Conservation (phyloP, 1,140 invertebrate species). For the Physella acuta region DNA sequence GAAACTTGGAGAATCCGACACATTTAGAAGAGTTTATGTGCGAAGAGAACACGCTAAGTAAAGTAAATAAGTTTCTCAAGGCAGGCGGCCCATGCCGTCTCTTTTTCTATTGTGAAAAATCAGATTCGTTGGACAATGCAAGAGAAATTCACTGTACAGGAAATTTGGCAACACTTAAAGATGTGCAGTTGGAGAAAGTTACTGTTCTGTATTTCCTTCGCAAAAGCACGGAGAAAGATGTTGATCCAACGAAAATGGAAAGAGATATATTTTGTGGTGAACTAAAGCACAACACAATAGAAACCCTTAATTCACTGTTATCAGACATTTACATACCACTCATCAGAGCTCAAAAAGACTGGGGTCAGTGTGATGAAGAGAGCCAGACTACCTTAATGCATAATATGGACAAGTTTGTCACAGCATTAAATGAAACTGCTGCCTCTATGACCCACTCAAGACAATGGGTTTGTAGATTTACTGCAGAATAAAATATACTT, state of each 20-base stretch:
- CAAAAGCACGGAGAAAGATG: constrained; percentile 52
- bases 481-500: no score
- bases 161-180: constrained; percentile 53
- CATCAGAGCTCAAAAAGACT: constrained; percentile 54
- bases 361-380: constrained; percentile 55
- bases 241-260: constrained; percentile 52
- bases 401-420: constrained; percentile 54
- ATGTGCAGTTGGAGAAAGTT: constrained; percentile 49
- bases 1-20: constrained; percentile 55
- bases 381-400: constrained; percentile 47
- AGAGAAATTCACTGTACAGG: constrained; percentile 52
- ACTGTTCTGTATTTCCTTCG: constrained; percentile 57
- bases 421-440: constrained; percentile 51
- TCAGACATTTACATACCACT: constrained; percentile 56
- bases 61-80: constrained; percentile 55
- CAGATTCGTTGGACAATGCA: constrained; percentile 40
- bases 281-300: constrained; percentile 56
- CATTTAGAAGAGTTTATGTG: constrained; percentile 58
- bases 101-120: constrained; percentile 56
- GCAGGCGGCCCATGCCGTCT: constrained; percentile 55
- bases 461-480: constrained; percentile 52
- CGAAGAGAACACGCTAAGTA: constrained; percentile 48
- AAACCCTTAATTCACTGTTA: constrained; percentile 51
- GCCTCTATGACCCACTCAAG: constrained; percentile 49
- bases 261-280: constrained; percentile 58